Base-by-base conservation (phyloP, 2,888 invertebrate genomes). In the Apamea crenata region DNA sequence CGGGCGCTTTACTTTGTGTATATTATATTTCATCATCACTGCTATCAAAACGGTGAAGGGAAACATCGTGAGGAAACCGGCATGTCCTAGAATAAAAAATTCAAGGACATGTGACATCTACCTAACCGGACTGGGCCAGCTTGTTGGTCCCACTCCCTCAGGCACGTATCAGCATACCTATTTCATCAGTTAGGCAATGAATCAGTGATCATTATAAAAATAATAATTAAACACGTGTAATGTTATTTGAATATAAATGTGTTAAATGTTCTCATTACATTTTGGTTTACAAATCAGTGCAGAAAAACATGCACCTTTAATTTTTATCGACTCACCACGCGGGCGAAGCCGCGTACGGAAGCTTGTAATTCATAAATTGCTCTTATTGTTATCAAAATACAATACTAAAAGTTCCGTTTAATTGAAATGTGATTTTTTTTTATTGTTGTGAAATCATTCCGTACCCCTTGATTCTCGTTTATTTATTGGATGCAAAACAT, bases 241-340 rank as follows among this genome's bases (percentile, higher is more conserved):
- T 29, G 16, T 47, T 65, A 47, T 63, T 79, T 47, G 14, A 40
- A 69, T 71, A 56, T 65, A 21, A 72, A 73, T n/a, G 53, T 50
- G 50, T 83, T 69, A 29, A 70, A 61, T 74, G 66, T 78, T 78
- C 70, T 71, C 47, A 44, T 71, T 74, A 74, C 47, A 72, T 59
- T 79, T 74, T 65, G 29, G 36, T 77, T 81, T 84, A 84, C 72
- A 85, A 36, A 47, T 66, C 59, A n/a, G 63, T 77, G 76, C 81
- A 85, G n/a, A 56, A 47, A 47, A 66, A 66, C 0, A 29, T 18
- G 1, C 59, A 40, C 36, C 14, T 3, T 8, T 2, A 4, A 21
- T 29, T n/a, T 29, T 36, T 12, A 50, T 47, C 47, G 47, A 47
- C 47, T 16, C 16, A 47, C 47, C 47, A 47, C 16, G 18, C 18